Percentiles rank a stretch among this genome's conserved stretches.
Conservation (phyloP, 2,888 invertebrate genomes). For the Rosalia funebris region DNA sequence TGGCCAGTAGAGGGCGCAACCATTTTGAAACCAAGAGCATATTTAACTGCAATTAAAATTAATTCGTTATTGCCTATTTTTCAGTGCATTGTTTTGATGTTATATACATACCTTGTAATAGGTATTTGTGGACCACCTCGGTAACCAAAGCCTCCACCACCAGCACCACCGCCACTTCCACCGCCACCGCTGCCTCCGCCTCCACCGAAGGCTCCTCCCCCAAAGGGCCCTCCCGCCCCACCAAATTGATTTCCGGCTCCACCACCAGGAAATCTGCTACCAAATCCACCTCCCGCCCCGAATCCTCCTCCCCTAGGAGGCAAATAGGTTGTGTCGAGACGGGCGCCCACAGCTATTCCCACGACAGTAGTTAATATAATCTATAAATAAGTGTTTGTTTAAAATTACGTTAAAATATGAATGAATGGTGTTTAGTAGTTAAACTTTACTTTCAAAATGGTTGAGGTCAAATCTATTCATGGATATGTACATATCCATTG, state of each 20-base stretch:
- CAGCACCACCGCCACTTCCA: conserved; percentile 41
- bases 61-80: too few species aligned
- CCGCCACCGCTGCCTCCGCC: conserved; percentile 43
- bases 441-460: too few species aligned
- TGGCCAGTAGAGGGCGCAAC: too few species aligned
- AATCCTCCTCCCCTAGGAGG: conserved; percentile 69
- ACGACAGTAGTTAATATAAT: conserved; percentile 62
- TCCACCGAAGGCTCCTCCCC: conserved; percentile 41
- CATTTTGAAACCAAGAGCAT: too few species aligned
- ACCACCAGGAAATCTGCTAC: conserved; percentile 56
- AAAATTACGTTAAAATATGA: too few species aligned
- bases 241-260: conserved; percentile 50
- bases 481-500: too few species aligned
- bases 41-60: too few species aligned
- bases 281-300: conserved; percentile 39
- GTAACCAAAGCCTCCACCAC: conserved; percentile 31
- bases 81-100: neutral
- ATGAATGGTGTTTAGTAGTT: too few species aligned
- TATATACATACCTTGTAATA: conserved; percentile 48
- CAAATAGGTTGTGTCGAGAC: conserved; percentile 69
- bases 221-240: conserved; percentile 23
- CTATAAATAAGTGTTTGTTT: too few species aligned
- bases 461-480: too few species aligned
- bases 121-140: conserved; percentile 55
- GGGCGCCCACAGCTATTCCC: conserved; percentile 64